Conservation (phyloP, 1,140 invertebrate species). For the Lineus longissimus region DNA sequence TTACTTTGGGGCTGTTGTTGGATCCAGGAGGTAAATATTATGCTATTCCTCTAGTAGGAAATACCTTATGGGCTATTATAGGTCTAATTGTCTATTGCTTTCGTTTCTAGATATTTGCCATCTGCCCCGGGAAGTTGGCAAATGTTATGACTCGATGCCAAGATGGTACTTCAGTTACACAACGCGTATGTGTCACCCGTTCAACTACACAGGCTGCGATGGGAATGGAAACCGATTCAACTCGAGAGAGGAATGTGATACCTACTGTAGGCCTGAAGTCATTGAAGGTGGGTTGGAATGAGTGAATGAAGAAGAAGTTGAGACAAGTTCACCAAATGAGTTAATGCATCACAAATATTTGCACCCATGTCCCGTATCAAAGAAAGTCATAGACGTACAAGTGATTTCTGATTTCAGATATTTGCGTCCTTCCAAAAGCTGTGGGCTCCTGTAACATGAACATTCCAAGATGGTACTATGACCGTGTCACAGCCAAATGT, state of each 20-base stretch:
- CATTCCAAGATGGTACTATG: constrained; percentile 33
- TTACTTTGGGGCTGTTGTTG: too few species aligned
- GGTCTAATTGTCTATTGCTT: too few species aligned
- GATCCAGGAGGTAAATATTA: too few species aligned
- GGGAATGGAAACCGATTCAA: constrained; percentile 34
- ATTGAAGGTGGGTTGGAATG: background rate
- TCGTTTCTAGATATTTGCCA: constrained; percentile 7
- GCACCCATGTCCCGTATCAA: too few species aligned
- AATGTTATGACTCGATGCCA: constrained; percentile 58
- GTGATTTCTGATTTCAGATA: constrained; percentile 54
- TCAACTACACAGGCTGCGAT: constrained; percentile 30
- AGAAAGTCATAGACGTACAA: too few species aligned
- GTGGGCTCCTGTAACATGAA: constrained; percentile 69
- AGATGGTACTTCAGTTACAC: constrained; percentile 25
- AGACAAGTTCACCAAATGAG: too few species aligned
- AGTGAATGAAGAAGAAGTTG: too few species aligned
- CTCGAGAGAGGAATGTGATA: constrained; percentile 47
- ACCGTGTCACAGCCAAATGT: constrained; percentile 28
- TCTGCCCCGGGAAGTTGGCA: constrained; percentile 60
- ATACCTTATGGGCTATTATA: too few species aligned
- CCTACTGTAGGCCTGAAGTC: constrained; percentile 7
- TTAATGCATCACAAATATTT: too few species aligned
- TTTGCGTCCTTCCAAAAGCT: constrained; percentile 75
- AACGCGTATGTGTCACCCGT: constrained; percentile 20
- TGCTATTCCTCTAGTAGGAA: too few species aligned